These are phyloP conservation scores for Danaus plexippus DNA, from an alignment of 1,140 invertebrate genomes.

Conservation along the genomic window DNA sequence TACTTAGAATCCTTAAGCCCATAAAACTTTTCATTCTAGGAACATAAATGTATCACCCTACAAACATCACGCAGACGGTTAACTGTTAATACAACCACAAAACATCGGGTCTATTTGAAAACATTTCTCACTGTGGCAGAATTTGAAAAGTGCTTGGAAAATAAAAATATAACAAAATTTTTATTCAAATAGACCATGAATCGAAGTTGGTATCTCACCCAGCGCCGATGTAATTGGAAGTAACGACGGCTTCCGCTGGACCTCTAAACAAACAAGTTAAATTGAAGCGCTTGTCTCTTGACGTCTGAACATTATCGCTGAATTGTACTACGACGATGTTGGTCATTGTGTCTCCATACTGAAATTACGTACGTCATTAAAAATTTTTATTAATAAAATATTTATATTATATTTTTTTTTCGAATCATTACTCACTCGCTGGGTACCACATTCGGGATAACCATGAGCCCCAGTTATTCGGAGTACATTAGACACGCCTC, in stretches of 20 bases:
- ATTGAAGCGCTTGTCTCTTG: conserved; percentile 92
- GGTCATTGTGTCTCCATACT: conserved; percentile 93
- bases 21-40: conserved; percentile 6
- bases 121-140: conserved; percentile 3
- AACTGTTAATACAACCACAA: conserved; percentile 34
- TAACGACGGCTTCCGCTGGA: conserved; percentile 92
- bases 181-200: conserved; percentile 26
- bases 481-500: conserved; percentile 85
- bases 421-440: conserved; percentile 72
- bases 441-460: conserved; percentile 92
- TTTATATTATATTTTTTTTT: conserved; percentile 3
- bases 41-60: conserved; percentile 4
- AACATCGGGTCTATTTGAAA: conserved; percentile 33
- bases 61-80: conserved; percentile 28
- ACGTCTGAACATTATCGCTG: conserved; percentile 93
- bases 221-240: conserved; percentile 93
- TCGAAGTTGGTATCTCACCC: conserved; percentile 75
- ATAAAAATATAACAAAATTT: not conserved
- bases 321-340: conserved; percentile 96
- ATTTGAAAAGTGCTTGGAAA: not conserved
- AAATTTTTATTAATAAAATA: conserved; percentile 2
- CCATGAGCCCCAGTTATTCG: conserved; percentile 90
- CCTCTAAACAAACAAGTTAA: conserved; percentile 91
- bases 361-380: conserved; percentile 22
- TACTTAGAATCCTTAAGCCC: conserved; percentile 14